A percentile compares a stretch with the other conserved stretches of the same genome.
phyloP scores from a whole-genome alignment of 1,140 invertebrate species.

The Saccostrea echinata region DNA sequence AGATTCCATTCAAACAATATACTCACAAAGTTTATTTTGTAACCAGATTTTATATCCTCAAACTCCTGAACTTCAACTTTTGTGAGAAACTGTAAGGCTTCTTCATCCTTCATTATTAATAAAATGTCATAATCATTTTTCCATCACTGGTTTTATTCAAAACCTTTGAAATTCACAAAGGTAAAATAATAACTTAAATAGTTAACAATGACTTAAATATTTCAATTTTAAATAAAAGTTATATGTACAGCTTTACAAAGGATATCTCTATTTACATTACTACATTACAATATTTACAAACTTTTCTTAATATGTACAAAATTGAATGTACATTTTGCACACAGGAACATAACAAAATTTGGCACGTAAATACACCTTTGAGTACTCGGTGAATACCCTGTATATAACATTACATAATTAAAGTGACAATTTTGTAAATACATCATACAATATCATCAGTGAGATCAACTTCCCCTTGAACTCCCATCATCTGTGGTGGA shows the following conservation, averaged over 20 bases:
- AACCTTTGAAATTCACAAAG: not conserved
- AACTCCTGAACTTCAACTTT: slow-evolving; percentile 92
- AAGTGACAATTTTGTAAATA: not conserved
- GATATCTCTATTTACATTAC: not conserved
- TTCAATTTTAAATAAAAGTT: not conserved
- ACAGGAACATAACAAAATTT: not conserved
- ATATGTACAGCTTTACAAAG: not conserved
- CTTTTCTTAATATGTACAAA: not conserved
- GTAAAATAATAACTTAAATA: not conserved
- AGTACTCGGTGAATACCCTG: not conserved
- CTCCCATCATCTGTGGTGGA: slow-evolving; percentile 62
- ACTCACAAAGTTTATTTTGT: slow-evolving; percentile 82
- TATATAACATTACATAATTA: not conserved
- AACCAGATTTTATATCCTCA: slow-evolving; percentile 94
- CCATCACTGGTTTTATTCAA: not conserved
- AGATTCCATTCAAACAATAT: not conserved
- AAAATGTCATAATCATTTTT: too few relatives aligned
- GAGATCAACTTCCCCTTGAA: slow-evolving; percentile 60
- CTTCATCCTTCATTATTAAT: too few relatives aligned
- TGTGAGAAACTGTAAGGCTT: slow-evolving; percentile 89
- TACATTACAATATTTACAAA: not conserved
- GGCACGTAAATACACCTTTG: not conserved
- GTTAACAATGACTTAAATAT: not conserved
- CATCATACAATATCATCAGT: slow-evolving; percentile 49
- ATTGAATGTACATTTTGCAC: not conserved